phyloP scores from a whole-genome alignment of 2,888 invertebrate species.

The Isoperla grammatica region DNA sequence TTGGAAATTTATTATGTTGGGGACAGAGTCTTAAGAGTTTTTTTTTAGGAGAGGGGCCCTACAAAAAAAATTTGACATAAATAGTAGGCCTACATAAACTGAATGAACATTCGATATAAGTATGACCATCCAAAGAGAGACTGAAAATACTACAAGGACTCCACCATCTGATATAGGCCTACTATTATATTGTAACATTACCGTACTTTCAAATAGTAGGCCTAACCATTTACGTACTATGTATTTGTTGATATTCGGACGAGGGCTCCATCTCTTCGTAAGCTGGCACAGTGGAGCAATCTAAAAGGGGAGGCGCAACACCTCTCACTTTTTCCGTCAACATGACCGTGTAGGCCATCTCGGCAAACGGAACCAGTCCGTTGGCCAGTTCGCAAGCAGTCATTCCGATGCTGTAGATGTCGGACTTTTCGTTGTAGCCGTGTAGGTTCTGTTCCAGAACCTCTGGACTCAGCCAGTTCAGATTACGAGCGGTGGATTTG shows the following conservation, averaged over 20 bases:
- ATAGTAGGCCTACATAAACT: too few species aligned
- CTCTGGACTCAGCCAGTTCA: conserved; percentile 92
- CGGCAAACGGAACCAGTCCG: conserved; percentile 81
- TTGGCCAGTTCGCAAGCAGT: conserved; percentile 83
- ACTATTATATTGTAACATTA: too few species aligned
- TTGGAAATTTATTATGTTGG: too few species aligned
- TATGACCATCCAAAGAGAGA: too few species aligned
- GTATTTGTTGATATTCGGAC: conserved; percentile 29
- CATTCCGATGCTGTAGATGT: conserved; percentile 88
- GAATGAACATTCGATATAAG: too few species aligned
- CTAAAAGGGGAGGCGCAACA: conserved; percentile 63
- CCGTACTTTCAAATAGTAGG: too few species aligned
- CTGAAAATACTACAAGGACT: too few species aligned
- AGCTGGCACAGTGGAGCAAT: conserved; percentile 53
- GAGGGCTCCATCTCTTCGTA: conserved; percentile 20
- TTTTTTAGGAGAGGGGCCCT: too few species aligned
- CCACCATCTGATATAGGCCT: too few species aligned
- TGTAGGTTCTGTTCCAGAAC: conserved; percentile 78
- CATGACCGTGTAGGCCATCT: conserved; percentile 84
- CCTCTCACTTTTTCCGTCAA: conserved; percentile 84
- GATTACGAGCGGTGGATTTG: conserved; percentile 58
- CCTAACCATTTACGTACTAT: conserved; percentile 24
- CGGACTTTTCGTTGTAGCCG: conserved; percentile 86
- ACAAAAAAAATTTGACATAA: too few species aligned
- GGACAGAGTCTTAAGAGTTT: too few species aligned